Evolutionary conservation across 2,113 vertebrate species (phyloP).

Genomic region (Butorides virescens): DNA sequence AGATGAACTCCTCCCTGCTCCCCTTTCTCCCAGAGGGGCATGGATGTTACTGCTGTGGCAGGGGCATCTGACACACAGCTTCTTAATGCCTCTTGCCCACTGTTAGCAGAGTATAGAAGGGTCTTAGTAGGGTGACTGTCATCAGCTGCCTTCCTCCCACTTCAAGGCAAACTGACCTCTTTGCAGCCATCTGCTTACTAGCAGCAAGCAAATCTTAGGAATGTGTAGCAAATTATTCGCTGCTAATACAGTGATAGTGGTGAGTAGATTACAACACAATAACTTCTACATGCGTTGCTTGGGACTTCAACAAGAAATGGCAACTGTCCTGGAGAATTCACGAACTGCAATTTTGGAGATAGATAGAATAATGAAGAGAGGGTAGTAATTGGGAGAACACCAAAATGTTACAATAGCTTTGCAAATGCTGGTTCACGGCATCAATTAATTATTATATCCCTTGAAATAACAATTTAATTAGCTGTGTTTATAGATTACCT

Average conservation of each 20-base stretch:
- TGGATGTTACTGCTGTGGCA: no score
- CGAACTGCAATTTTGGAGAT: background rate
- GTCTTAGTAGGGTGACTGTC: background rate
- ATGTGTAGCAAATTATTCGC: background rate
- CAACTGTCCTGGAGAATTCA: background rate
- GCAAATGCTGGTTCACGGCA: background rate
- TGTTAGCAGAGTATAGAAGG: background rate
- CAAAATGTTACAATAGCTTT: background rate
- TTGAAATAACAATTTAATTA: background rate
- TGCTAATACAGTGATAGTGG: background rate
- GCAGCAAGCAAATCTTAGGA: background rate
- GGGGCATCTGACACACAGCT: background rate
- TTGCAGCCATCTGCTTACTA: background rate
- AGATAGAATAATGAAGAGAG: background rate
- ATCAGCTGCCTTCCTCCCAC: background rate
- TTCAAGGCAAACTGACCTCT: background rate
- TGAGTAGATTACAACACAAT: background rate
- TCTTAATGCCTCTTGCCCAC: background rate
- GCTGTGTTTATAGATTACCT: background rate
- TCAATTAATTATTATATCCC: background rate
- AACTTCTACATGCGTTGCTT: background rate
- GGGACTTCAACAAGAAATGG: background rate
- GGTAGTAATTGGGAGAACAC: background rate
- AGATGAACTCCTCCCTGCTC: background rate
- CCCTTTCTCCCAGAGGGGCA: background rate